Conservation (phyloP, 2,797 vertebrate genomes). For the Xiphorhynchus erythropygius region DNA sequence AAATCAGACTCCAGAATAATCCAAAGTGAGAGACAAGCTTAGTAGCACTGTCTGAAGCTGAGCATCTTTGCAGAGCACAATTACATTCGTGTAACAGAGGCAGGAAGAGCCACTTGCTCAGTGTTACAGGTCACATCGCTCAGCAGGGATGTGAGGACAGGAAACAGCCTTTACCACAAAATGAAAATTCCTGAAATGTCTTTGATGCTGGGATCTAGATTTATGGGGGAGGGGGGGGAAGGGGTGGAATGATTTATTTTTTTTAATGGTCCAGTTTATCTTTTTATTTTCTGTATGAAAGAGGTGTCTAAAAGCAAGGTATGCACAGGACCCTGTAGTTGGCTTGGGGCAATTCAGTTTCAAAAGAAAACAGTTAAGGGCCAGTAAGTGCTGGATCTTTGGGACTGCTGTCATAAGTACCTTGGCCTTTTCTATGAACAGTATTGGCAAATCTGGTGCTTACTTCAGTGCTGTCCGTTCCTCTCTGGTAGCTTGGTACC, state of each 20-base stretch:
- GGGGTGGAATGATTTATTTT: background rate
- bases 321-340: background rate
- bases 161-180: background rate
- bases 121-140: accelerated
- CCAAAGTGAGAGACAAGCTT: background rate
- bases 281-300: background rate
- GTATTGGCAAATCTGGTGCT: background rate
- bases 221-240: no score
- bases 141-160: background rate
- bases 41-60: background rate
- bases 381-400: background rate
- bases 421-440: background rate
- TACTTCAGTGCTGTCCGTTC: background rate
- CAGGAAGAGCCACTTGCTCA: background rate
- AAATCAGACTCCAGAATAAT: background rate
- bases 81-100: background rate
- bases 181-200: background rate
- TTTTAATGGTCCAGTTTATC: no score
- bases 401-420: background rate
- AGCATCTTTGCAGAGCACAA: background rate
- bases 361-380: background rate
- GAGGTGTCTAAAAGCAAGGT: background rate
- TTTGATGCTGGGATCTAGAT: background rate
- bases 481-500: background rate
- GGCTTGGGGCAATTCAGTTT: background rate